Evolutionary conservation across 2,888 invertebrate genomes (phyloP).

Genomic region (Bugulina stolonifera): DNA sequence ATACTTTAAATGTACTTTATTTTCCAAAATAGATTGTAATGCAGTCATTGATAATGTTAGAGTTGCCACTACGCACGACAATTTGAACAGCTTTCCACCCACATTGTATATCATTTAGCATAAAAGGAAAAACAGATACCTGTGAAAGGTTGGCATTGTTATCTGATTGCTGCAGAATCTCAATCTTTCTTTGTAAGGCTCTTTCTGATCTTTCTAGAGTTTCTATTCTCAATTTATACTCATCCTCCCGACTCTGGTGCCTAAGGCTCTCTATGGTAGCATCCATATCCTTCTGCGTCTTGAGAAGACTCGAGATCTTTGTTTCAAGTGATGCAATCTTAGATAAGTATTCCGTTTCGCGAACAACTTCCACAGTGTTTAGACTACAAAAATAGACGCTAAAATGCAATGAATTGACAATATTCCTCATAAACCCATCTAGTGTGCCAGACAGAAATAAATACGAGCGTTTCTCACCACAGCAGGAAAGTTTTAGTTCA

Average conservation of each 20-base stretch:
- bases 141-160: background rate
- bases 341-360: conserved; percentile 5
- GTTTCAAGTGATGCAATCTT: conserved; percentile 14
- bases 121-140: no score
- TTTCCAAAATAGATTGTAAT: no score
- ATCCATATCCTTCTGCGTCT: background rate
- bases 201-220: conserved; percentile 29
- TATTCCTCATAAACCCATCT: background rate
- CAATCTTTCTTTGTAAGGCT: conserved; percentile 28
- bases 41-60: no score
- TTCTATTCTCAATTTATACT: conserved; percentile 30
- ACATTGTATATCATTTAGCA: no score
- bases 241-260: conserved; percentile 29
- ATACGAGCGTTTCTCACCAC: no score
- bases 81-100: no score
- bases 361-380: background rate
- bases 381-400: background rate
- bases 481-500: no score
- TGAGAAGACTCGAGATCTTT: background rate
- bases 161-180: conserved; percentile 30
- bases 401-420: background rate
- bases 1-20: no score
- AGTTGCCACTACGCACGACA: no score
- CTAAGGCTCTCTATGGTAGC: background rate
- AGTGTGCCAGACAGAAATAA: background rate